Evolutionary conservation across 2,113 vertebrate species (phyloP), one percentile per base, ranked within the genome.

Genomic region (Coptodon bakossiorum): DNA sequence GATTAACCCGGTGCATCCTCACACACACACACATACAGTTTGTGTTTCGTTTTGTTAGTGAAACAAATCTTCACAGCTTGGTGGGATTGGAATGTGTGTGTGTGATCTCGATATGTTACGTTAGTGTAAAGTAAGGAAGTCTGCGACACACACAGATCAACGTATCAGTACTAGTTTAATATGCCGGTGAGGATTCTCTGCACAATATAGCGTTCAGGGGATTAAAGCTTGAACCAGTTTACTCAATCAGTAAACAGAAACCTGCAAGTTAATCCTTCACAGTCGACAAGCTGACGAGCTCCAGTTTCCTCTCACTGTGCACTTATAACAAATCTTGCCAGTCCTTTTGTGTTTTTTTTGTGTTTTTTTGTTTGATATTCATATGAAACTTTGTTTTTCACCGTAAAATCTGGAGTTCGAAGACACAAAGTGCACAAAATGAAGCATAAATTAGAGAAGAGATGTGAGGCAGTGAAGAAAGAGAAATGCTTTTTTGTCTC

Each of bases 141-240:
- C 29, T 52, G 31, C 27, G 45, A 81, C 31, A 66, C 50, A 27
- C 56, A 82, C 22, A 29, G 61, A 38, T n/a, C 11, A 52, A 71
- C 12, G 16, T 14, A 56, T 16, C 9, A 24, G 48, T 61, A 29
- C 59, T 63, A 40, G 13, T 34, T n/a, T 78, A 40, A 85, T 76
- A 50, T 52, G 48, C 59, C 52, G 40, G 17, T 40, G 16, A 83
- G 80, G 36, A 76, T 84, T 19, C 5, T 56, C 31, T 54, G 22
- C 12, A 54, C 50, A 57, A 36, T 34, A 22, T 22, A 84, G 31
- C 34, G 29, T 73, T 38, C 31, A 53, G n/a, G 11, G 56, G 87
- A 88, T 90, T 92, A 90, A 83, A 54, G 63, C 53, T 24, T 76
- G 80, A 90, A 93, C 85, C 86, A 86, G 78, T 90, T 93, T 81